Base-by-base conservation (phyloP, 2,797 vertebrate species). In the Choloepus didactylus region DNA sequence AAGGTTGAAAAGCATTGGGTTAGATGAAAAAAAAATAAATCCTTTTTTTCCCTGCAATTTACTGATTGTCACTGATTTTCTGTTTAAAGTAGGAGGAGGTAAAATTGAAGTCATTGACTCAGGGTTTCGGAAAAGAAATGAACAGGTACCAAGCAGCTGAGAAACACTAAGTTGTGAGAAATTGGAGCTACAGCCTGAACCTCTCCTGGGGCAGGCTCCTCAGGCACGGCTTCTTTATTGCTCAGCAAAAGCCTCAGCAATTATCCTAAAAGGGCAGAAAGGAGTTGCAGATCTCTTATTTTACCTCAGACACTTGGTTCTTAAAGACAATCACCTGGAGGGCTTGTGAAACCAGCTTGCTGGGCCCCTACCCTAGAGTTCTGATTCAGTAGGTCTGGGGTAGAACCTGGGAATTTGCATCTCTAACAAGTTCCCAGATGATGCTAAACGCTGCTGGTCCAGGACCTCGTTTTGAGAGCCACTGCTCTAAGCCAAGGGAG, bases 11-110 rank as follows among this genome's bases (percentile, higher is more conserved):
- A 75, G 3, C 38, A 79, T n/a, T 44, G 44, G 38, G 54, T 64
- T 87, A 7, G 18, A 67, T 21, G 9, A 51, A 77, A 35, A 44
- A 35, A 54, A 85, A 80, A 29, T 31, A 27, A 14, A 25, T 60
- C 5, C 1, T 29, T 60, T 6, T 49, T 60, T 46, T 60, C 54
- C 46, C 62, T 41, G 1, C 27, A n/a, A 46, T 29, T 95, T 67
- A 56, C 64, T 89, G 27, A 60, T 66, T 44, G 44, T 60, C 49
- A 77, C 49, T 46, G 49, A 29, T 41, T 91, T 69, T 96, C 51
- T 96, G n/a, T 54, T 38, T 94, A 77, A 81, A 92, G 72, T 62
- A 23, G 23, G 54, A 92, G 56, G 62, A 81, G 56, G 56, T 64
- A 21, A 88, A 77, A 89, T 25, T 51, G 29, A 94, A 67, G 44